phyloP scores from a whole-genome alignment of 2,797 vertebrate species.

The Picus viridis region DNA sequence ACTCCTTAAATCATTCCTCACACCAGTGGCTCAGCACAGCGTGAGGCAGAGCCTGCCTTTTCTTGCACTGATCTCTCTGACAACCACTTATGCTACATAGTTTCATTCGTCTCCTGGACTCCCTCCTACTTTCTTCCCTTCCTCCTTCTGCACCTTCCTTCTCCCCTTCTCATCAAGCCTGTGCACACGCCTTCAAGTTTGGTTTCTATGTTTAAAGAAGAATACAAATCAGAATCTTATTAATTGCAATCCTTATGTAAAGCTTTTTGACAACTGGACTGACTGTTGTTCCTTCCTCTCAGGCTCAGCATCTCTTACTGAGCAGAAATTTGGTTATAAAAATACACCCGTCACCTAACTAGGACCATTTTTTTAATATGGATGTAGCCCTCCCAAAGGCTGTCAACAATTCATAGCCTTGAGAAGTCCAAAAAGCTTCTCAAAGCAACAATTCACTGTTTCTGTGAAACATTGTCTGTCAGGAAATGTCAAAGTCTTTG shows the following conservation, averaged over 20 bases:
- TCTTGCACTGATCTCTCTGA: not conserved
- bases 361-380: not conserved
- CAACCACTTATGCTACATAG: not conserved
- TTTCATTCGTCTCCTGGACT: not conserved
- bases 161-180: not conserved
- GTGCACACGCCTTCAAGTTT: not conserved
- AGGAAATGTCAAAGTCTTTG: not conserved
- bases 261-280: not conserved
- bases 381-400: not conserved
- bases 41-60: not conserved
- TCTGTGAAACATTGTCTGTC: not conserved
- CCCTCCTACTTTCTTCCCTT: not conserved
- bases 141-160: not conserved
- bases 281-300: not conserved
- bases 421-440: not conserved
- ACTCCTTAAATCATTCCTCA: not conserved
- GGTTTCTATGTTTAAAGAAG: not conserved
- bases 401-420: not conserved
- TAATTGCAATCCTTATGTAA: not conserved
- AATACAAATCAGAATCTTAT: no score
- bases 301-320: not conserved
- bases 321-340: not conserved
- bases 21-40: not conserved
- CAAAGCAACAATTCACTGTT: not conserved
- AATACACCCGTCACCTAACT: not conserved